These are phyloP conservation scores for Tipula lateralis DNA, from an alignment of 2,888 invertebrate genomes.

Conservation along the genomic window DNA sequence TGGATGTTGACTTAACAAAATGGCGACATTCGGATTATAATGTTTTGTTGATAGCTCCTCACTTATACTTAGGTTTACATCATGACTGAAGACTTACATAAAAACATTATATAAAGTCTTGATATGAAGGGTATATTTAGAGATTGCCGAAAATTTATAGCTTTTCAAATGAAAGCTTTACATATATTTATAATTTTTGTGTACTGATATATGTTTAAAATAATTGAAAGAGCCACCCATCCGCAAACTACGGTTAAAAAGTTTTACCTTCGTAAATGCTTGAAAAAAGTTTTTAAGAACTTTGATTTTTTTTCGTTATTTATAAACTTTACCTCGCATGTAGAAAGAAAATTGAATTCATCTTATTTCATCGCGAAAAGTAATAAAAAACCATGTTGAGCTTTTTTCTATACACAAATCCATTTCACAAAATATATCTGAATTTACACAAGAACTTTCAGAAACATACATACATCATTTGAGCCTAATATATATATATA, in stretches of 20 bases:
- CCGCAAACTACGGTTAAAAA: background rate
- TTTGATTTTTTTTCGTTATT: background rate
- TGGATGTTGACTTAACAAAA: too few relatives aligned
- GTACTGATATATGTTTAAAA: background rate
- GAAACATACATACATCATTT: background rate
- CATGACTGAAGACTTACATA: too few relatives aligned
- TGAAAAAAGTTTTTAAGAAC: background rate
- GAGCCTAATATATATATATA: too few relatives aligned
- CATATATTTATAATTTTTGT: background rate
- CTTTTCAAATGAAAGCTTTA: background rate
- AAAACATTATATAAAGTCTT: too few relatives aligned
- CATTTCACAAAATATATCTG: background rate
- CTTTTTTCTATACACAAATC: background rate
- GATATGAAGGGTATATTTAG: too few relatives aligned
- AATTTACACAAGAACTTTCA: background rate
- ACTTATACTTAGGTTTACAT: too few relatives aligned
- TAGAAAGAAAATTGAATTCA: background rate
- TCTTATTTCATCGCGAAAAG: background rate
- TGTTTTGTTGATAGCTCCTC: too few relatives aligned
- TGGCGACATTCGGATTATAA: too few relatives aligned
- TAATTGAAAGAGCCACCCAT: background rate
- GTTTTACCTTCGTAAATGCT: background rate
- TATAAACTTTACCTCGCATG: background rate
- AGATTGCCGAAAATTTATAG: background rate
- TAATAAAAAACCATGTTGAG: background rate